Conservation (phyloP, 2,113 vertebrate genomes). For the Misgurnus mizolepis region DNA sequence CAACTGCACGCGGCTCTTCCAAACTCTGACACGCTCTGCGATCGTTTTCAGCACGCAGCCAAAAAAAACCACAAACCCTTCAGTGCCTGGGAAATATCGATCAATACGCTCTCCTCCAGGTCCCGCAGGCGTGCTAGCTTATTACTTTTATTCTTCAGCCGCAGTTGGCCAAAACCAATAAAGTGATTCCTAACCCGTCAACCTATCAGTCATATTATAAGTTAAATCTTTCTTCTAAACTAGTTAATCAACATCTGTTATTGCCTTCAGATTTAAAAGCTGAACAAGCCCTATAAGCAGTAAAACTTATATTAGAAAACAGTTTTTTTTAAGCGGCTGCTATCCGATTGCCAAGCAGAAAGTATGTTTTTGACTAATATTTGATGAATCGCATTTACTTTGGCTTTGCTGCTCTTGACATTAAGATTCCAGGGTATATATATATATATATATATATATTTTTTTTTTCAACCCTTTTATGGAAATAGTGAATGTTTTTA, state of each 20-base stretch:
- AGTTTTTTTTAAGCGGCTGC: neutral
- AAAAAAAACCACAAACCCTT: conserved; percentile 52
- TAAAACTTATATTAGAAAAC: conserved; percentile 31
- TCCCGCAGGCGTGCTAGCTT: conserved; percentile 38
- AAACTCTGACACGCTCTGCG: conserved; percentile 51
- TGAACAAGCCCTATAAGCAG: neutral
- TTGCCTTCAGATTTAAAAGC: conserved; percentile 31
- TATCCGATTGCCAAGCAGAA: conserved; percentile 44
- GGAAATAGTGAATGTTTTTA: conserved; percentile 29
- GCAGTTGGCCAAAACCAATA: conserved; percentile 49
- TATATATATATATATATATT: neutral
- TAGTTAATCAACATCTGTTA: conserved; percentile 25
- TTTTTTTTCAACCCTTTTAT: conserved; percentile 40
- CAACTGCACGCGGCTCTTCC: conserved; percentile 40
- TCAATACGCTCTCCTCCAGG: conserved; percentile 46
- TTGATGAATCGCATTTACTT: conserved; percentile 48
- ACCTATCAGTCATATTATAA: conserved; percentile 36
- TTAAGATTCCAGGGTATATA: conserved; percentile 37
- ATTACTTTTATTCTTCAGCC: conserved; percentile 47
- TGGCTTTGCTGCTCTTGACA: conserved; percentile 33
- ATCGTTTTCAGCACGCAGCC: conserved; percentile 53
- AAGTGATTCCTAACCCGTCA: conserved; percentile 47
- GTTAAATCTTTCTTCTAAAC: conserved; percentile 22
- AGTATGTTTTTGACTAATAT: conserved; percentile 47
- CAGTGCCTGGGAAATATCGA: conserved; percentile 56